Conservation (phyloP, 2,113 vertebrate genomes). For the Trichechus manatus region DNA sequence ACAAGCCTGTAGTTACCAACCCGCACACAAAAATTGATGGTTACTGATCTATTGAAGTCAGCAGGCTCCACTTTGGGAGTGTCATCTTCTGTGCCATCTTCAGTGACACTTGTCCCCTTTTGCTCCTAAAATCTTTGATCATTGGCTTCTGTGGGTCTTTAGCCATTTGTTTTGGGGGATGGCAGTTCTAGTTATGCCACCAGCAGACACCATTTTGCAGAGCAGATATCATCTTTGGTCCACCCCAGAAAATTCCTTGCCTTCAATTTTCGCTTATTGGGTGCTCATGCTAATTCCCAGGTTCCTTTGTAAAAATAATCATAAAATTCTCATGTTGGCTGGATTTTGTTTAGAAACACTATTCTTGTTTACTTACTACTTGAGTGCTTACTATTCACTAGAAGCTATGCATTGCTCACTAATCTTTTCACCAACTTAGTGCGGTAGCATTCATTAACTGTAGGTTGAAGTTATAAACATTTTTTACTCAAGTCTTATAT, state of each 20-base stretch:
- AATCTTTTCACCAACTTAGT: neutral
- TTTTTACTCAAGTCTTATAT: constrained; percentile 6
- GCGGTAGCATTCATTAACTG: neutral
- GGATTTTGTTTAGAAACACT: neutral
- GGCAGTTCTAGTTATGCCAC: neutral
- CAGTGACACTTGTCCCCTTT: neutral
- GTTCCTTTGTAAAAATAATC: neutral
- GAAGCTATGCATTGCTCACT: neutral
- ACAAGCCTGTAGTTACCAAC: neutral
- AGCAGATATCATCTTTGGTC: neutral
- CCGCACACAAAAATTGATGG: neutral
- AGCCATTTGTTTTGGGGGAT: neutral
- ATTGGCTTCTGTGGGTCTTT: neutral
- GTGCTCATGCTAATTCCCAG: neutral
- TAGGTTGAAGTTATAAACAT: neutral
- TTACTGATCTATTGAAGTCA: neutral
- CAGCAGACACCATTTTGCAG: neutral
- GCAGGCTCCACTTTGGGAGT: neutral
- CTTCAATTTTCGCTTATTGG: neutral
- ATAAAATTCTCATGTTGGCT: neutral
- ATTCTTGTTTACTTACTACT: neutral
- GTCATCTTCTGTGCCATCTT: neutral
- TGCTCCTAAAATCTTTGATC: neutral
- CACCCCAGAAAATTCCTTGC: neutral
- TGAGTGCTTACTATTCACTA: neutral